Evolutionary conservation across 2,797 vertebrate species (phyloP).

Genomic region (Anguilla anguilla): DNA sequence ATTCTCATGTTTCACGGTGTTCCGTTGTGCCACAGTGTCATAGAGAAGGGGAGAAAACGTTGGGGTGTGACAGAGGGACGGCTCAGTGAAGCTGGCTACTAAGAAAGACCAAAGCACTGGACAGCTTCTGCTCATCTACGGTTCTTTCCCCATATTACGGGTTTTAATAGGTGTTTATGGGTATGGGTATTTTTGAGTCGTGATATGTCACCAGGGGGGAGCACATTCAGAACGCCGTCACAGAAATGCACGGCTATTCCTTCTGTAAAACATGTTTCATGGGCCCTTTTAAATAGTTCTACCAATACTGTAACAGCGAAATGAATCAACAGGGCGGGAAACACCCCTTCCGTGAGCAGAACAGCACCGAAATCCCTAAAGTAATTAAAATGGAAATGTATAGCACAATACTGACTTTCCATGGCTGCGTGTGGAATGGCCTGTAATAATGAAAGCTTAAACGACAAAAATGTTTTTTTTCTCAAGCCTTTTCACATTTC

Average conservation of each 20-base stretch:
- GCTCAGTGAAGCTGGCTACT: neutral
- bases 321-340: neutral
- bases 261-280: neutral
- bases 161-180: neutral
- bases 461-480: neutral
- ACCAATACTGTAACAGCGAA: neutral
- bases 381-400: slow-evolving; percentile 1
- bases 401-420: neutral
- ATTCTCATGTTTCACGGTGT: slow-evolving; percentile 6
- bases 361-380: neutral
- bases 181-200: neutral
- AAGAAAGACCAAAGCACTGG: neutral
- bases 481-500: neutral
- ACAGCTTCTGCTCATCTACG: neutral
- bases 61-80: neutral
- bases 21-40: neutral
- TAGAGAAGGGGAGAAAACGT: neutral
- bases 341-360: neutral
- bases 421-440: neutral
- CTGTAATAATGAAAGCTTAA: neutral
- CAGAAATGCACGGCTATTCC: neutral
- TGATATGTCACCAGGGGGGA: neutral
- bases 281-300: neutral
- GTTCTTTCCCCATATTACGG: neutral
- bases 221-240: neutral